Conservation (phyloP, 2,888 invertebrate genomes). For the Caenorhabditis afra region DNA sequence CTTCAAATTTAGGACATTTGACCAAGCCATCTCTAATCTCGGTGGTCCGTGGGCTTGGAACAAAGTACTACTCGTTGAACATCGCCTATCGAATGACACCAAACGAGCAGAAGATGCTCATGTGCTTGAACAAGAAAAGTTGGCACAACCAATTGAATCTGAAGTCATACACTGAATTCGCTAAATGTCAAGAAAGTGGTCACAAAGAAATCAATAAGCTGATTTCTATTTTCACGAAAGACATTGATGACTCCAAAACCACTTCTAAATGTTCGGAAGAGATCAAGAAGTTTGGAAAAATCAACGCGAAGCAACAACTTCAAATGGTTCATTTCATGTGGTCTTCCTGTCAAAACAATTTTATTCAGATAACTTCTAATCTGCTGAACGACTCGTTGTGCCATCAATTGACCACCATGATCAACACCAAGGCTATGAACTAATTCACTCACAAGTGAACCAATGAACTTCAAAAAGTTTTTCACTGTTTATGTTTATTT, state of each 20-base stretch:
- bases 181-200: constrained; percentile 58
- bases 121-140: constrained; percentile 69
- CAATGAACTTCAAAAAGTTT: too few relatives aligned
- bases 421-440: constrained; percentile 54
- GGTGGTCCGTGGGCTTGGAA: constrained; percentile 69
- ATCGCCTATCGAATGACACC: constrained; percentile 66
- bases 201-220: constrained; percentile 69
- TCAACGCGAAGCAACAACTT: constrained; percentile 73
- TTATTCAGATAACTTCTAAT: constrained; percentile 43
- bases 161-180: constrained; percentile 34
- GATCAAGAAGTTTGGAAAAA: constrained; percentile 67
- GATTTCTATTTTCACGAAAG: constrained; percentile 66
- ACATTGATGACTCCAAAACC: constrained; percentile 43
- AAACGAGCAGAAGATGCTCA: constrained; percentile 74
- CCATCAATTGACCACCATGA: constrained; percentile 54
- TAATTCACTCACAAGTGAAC: too few relatives aligned
- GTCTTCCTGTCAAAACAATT: too few relatives aligned
- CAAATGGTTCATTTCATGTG: constrained; percentile 47
- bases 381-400: constrained; percentile 46
- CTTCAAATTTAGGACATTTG: constrained; percentile 66
- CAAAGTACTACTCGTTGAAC: constrained; percentile 71
- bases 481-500: background rate
- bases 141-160: constrained; percentile 70
- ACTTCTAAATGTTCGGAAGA: constrained; percentile 57
- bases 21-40: constrained; percentile 63